A percentile compares a stretch with the other conserved stretches of the same genome.
Evolutionary conservation across 2,888 invertebrate genomes (phyloP).

Genomic region (Amphipoea lucens): DNA sequence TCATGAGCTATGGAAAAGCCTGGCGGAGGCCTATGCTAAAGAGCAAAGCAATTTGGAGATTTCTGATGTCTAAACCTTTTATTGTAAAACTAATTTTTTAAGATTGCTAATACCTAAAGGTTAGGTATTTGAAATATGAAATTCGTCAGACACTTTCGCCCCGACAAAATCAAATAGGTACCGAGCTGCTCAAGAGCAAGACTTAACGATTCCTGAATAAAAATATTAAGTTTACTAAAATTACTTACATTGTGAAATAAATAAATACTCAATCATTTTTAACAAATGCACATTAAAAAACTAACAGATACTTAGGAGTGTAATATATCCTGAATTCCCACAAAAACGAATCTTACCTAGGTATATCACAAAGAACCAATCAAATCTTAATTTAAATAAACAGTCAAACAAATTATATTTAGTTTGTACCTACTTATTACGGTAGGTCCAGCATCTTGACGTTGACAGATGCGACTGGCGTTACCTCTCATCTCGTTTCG

Average conservation of each 20-base stretch:
- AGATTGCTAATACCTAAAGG: not conserved
- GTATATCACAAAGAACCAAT: not conserved
- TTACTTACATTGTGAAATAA: not conserved
- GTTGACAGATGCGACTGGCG: slow-evolving; percentile 76
- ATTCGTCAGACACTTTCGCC: no score
- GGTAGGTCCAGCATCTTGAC: slow-evolving; percentile 68
- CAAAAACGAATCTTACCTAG: not conserved
- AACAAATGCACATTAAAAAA: not conserved
- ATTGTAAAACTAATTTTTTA: not conserved
- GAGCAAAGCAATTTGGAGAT: not conserved
- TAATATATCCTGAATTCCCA: not conserved
- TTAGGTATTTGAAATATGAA: not conserved
- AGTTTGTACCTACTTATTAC: slow-evolving; percentile 22
- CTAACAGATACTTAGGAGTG: not conserved
- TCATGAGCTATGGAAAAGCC: not conserved
- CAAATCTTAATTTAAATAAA: slow-evolving; percentile 1
- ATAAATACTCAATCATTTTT: not conserved
- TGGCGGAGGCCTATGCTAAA: not conserved
- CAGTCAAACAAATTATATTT: slow-evolving; percentile 16
- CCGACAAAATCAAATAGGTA: not conserved
- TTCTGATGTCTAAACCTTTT: not conserved
- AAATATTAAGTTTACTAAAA: not conserved
- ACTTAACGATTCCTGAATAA: not conserved
- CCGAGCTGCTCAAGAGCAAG: not conserved
- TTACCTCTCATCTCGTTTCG: slow-evolving; percentile 62